Evolutionary conservation across 2,888 invertebrate genomes (phyloP).

Genomic region (Ctenicera cuprea): DNA sequence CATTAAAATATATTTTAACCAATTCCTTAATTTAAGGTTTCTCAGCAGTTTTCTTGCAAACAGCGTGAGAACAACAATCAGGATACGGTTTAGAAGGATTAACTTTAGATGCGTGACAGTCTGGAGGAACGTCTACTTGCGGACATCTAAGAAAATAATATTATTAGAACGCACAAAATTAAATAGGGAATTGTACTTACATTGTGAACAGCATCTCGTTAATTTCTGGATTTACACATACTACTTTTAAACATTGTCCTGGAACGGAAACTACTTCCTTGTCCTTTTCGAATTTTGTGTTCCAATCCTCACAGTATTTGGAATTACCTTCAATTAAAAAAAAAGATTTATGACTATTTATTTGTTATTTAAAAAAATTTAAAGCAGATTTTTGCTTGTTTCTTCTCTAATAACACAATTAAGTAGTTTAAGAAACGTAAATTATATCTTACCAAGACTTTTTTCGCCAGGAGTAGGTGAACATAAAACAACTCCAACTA

Average conservation of each 20-base stretch:
- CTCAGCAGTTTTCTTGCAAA: not conserved
- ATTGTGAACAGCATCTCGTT: not conserved
- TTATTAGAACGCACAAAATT: not conserved
- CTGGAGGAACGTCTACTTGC: not conserved
- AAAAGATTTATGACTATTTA: too few relatives aligned
- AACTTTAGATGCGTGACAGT: not conserved
- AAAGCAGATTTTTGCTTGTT: too few relatives aligned
- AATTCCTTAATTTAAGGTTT: too few relatives aligned
- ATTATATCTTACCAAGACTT: too few relatives aligned
- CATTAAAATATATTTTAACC: too few relatives aligned
- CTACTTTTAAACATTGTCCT: not conserved
- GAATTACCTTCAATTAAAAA: too few relatives aligned
- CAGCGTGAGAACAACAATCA: constrained; percentile 21
- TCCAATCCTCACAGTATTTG: not conserved
- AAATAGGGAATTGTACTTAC: not conserved
- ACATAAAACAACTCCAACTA: too few relatives aligned
- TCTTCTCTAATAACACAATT: too few relatives aligned
- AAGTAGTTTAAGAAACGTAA: too few relatives aligned
- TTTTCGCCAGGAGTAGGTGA: too few relatives aligned
- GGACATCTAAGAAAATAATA: not conserved
- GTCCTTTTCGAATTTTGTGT: not conserved
- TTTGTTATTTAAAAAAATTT: too few relatives aligned
- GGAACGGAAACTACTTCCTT: not conserved
- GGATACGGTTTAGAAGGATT: constrained; percentile 8
- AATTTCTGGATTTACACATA: not conserved